Percentiles rank a stretch among this genome's conserved stretches.
phyloP scores from a whole-genome alignment of 2,113 vertebrate species.

The Atractosteus spatula region DNA sequence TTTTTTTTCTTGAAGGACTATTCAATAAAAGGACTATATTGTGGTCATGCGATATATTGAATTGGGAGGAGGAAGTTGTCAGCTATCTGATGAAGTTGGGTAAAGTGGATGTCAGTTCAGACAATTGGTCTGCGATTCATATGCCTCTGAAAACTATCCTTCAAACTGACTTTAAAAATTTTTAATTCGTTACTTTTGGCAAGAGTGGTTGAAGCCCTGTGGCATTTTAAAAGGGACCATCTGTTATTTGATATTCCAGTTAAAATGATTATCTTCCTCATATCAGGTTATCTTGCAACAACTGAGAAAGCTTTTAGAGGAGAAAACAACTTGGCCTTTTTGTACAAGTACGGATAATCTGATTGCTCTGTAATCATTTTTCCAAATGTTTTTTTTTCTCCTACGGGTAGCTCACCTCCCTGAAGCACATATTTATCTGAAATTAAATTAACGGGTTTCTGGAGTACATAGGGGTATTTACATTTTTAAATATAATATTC shows the following conservation, averaged over 20 bases:
- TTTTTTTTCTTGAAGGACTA: slow-evolving; percentile 20
- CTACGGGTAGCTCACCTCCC: neutral
- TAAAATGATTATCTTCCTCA: slow-evolving; percentile 27
- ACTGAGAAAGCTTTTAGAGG: slow-evolving; percentile 15
- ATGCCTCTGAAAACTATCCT: slow-evolving; percentile 25
- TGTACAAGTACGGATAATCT: slow-evolving; percentile 1
- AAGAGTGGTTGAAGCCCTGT: slow-evolving; percentile 29
- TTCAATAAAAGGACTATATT: slow-evolving; percentile 23
- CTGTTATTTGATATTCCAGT: slow-evolving; percentile 38
- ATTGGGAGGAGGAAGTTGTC: slow-evolving; percentile 31
- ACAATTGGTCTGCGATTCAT: slow-evolving; percentile 40
- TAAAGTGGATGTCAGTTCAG: slow-evolving; percentile 42
- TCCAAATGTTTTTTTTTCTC: neutral
- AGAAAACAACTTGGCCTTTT: slow-evolving; percentile 21
- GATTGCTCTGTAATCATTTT: slow-evolving; percentile 20
- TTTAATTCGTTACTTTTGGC: slow-evolving; percentile 35
- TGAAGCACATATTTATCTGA: neutral
- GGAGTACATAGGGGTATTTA: too few species aligned
- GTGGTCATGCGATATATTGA: slow-evolving; percentile 18
- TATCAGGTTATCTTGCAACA: slow-evolving; percentile 4
- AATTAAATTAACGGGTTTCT: too few species aligned
- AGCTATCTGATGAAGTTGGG: slow-evolving; percentile 34
- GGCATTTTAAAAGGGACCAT: slow-evolving; percentile 28
- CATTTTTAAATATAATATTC: too few species aligned
- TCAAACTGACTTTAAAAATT: slow-evolving; percentile 40